Evolutionary conservation across 2,797 vertebrate genomes (phyloP).

Genomic region (Taeniopygia guttata): DNA sequence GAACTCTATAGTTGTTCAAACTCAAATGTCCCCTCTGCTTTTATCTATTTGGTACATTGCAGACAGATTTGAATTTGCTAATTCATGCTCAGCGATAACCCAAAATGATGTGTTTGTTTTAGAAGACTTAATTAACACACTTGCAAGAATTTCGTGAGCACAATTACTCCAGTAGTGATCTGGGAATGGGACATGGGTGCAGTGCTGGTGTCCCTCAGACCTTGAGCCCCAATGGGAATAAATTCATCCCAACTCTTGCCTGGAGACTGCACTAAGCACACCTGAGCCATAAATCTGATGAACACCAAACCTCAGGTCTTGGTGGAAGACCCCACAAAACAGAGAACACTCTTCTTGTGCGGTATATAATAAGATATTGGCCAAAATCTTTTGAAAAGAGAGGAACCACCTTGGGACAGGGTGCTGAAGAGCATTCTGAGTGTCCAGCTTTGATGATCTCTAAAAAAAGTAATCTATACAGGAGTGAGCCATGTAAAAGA

Average conservation of each 20-base stretch:
- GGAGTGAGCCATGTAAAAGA: background rate
- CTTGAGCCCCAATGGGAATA: background rate
- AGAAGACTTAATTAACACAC: background rate
- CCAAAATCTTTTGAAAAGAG: background rate
- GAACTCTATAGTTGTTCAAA: background rate
- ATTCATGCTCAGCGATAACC: background rate
- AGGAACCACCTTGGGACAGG: accelerated
- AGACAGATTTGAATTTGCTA: background rate
- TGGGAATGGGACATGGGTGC: background rate
- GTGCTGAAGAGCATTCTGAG: background rate
- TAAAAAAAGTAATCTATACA: background rate
- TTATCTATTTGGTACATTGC: background rate
- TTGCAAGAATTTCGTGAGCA: background rate
- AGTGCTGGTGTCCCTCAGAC: background rate
- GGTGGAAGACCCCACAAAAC: background rate
- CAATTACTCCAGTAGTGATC: background rate
- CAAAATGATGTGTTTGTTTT: background rate
- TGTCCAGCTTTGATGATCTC: background rate
- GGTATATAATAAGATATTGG: background rate
- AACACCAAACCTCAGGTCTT: background rate
- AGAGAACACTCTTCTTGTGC: background rate
- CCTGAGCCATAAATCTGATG: background rate
- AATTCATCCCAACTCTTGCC: background rate
- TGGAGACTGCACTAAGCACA: background rate
- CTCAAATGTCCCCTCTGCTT: background rate